Percentiles rank a stretch among this genome's conserved stretches.
phyloP scores from a whole-genome alignment of 1,140 invertebrate genomes.

The Elysia chlorotica region DNA sequence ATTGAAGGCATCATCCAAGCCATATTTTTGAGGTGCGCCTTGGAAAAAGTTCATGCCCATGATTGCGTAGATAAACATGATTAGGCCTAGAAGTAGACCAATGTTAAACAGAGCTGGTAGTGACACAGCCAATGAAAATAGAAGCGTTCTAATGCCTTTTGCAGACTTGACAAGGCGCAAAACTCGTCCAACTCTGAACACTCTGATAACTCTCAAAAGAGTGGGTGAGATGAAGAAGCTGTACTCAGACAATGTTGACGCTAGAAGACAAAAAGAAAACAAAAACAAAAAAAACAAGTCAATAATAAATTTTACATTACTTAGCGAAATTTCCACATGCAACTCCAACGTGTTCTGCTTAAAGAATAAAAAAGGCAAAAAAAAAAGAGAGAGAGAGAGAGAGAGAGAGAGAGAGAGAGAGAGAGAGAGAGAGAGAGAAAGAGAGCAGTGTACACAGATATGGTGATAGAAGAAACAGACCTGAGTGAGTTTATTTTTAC shows the following conservation, averaged over 20 bases:
- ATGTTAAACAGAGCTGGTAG: constrained; percentile 98
- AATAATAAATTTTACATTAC: too few relatives aligned
- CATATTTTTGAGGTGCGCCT: constrained; percentile 92
- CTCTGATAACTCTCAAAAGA: constrained; percentile 92
- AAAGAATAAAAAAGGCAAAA: background rate
- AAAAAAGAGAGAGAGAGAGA: background rate
- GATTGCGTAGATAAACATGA: constrained; percentile 99
- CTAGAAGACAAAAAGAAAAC: constrained; percentile 68
- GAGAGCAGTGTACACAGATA: too few relatives aligned
- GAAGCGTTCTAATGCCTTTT: constrained; percentile 93
- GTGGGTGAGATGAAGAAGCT: constrained; percentile 98
- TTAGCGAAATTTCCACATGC: too few relatives aligned
- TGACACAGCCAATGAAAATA: constrained; percentile 97
- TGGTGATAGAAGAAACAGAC: too few relatives aligned
- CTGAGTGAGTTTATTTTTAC: background rate
- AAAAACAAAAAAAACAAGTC: too few relatives aligned
- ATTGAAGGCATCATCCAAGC: constrained; percentile 96
- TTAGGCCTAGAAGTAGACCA: constrained; percentile 93
- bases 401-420: constrained; percentile 1
- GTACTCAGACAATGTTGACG: constrained; percentile 91
- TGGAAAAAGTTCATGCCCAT: constrained; percentile 99
- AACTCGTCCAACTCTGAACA: constrained; percentile 96
- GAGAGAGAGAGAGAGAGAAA: background rate
- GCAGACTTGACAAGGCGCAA: constrained; percentile 92
- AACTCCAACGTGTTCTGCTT: background rate